Base-by-base conservation (phyloP, 2,113 vertebrate species). In the Trichomycterus rosablanca region DNA sequence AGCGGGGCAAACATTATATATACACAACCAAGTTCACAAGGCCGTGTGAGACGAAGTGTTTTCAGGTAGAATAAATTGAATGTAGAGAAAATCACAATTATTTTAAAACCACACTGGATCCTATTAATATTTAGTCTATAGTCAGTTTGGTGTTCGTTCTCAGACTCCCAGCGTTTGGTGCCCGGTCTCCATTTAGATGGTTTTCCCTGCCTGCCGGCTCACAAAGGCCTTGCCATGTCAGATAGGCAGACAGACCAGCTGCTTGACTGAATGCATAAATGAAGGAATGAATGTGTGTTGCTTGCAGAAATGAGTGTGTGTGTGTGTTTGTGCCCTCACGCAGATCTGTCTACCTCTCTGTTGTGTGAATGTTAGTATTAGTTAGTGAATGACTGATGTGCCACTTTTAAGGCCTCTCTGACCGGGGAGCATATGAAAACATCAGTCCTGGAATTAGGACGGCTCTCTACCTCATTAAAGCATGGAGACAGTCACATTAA, bases 381-480 rank as follows among this genome's bases (percentile, higher is more conserved):
- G 42, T 30, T 24, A 45, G 51, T 63, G 26, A 32, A 28, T 22
- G 44, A 32, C 30, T 34, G 35, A 19, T 59, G 16, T 22, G 40
- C 8, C n/a, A 10, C 45, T 32, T 9, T 23, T 32, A 24, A 28
- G 37, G 40, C 79, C 80, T 91, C 88, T 87, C 84, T 90, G 84
- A 79, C 88, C 87, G 82, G 87, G 78, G 83, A 89, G 86, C 84
- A 83, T 86, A 83, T 86, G 83, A 88, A 90, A 92, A 90, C 83
- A 85, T 89, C 84, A 68, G 83, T 89, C 86, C 89, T 85, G 63
- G 68, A 72, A 67, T 64, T 59, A 79, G 84, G 86, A 89, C 78
- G 49, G 61, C 78, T 83, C 79, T 86, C 93, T 96, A 93, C 92
- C 92, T 96, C 93, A 90, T 81, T 82, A 84, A 67, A 78, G 80